A percentile compares a stretch with the other conserved stretches of the same genome.
Evolutionary conservation across 2,888 invertebrate genomes (phyloP).

Genomic region (Tipula helvola): DNA sequence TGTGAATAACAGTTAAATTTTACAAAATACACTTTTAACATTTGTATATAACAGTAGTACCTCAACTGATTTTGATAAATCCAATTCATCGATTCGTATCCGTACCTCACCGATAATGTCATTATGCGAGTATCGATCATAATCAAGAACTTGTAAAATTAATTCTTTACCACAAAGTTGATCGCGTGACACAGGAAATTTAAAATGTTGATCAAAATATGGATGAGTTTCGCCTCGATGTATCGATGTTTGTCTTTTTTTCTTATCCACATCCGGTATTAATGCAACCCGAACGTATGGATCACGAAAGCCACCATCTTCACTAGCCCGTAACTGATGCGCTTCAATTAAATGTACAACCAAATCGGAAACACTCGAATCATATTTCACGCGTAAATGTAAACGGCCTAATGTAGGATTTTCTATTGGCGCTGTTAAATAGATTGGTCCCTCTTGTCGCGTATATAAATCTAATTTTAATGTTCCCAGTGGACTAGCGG

Average conservation of each 20-base stretch:
- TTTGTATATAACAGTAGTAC: slow-evolving; percentile 16
- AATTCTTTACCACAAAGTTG: slow-evolving; percentile 69
- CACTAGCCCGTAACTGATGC: slow-evolving; percentile 70
- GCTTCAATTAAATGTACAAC: slow-evolving; percentile 88
- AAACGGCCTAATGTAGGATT: slow-evolving; percentile 67
- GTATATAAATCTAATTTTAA: slow-evolving; percentile 81
- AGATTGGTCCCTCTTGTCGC: slow-evolving; percentile 63
- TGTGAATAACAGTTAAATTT: slow-evolving; percentile 36
- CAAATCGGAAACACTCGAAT: slow-evolving; percentile 79
- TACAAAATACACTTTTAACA: not conserved
- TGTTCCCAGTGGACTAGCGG: slow-evolving; percentile 57
- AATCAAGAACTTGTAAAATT: slow-evolving; percentile 33
- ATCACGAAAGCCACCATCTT: slow-evolving; percentile 79
- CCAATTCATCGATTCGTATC: slow-evolving; percentile 63
- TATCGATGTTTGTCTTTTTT: slow-evolving; percentile 74
- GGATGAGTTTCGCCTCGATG: slow-evolving; percentile 76
- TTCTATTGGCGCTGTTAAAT: slow-evolving; percentile 47
- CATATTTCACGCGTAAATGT: slow-evolving; percentile 75
- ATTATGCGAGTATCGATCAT: slow-evolving; percentile 64
- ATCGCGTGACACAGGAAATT: slow-evolving; percentile 82
- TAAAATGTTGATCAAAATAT: slow-evolving; percentile 83
- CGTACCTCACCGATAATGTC: slow-evolving; percentile 78
- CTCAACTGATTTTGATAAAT: slow-evolving; percentile 43
- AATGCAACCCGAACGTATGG: slow-evolving; percentile 73
- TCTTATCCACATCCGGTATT: slow-evolving; percentile 71